Evolutionary conservation across 2,797 vertebrate species (phyloP).

Genomic region (Fistularia tabacaria): DNA sequence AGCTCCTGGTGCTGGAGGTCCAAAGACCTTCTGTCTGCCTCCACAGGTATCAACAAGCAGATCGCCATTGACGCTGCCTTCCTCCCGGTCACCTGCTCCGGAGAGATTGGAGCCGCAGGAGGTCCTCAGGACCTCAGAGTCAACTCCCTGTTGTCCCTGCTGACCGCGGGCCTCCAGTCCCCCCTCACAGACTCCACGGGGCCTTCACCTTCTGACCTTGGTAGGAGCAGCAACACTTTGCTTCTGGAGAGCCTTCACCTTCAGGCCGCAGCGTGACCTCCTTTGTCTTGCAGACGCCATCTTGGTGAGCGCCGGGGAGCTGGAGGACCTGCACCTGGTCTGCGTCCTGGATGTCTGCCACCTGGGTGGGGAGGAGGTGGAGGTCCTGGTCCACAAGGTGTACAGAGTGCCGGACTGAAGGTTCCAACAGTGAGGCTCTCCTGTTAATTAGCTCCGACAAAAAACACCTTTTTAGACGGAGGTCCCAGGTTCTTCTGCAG

Average conservation of each 20-base stretch:
- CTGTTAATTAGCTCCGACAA: too few species aligned
- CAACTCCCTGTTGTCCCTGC: constrained; percentile 73
- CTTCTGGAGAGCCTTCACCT: too few species aligned
- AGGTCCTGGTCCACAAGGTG: constrained; percentile 84
- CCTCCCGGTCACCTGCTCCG: constrained; percentile 71
- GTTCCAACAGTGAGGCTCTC: neutral
- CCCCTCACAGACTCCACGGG: constrained; percentile 33
- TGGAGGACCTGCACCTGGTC: constrained; percentile 77
- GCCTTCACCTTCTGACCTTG: too few species aligned
- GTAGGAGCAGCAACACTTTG: too few species aligned
- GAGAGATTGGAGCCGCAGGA: constrained; percentile 73
- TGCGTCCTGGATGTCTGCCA: constrained; percentile 86
- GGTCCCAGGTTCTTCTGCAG: too few species aligned
- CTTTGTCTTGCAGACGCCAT: constrained; percentile 73
- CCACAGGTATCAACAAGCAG: constrained; percentile 84
- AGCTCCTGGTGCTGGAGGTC: too few species aligned
- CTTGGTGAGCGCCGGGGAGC: constrained; percentile 71
- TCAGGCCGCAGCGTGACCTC: neutral
- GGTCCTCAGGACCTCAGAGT: constrained; percentile 58
- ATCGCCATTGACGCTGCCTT: constrained; percentile 81
- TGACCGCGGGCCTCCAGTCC: constrained; percentile 70
- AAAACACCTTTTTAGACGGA: too few species aligned
- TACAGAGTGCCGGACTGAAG: constrained; percentile 73
- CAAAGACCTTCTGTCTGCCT: neutral
- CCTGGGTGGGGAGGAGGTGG: constrained; percentile 79